These are phyloP conservation scores for Oreortyx pictus DNA, from an alignment of 2,797 vertebrate species.

Conservation along the genomic window DNA sequence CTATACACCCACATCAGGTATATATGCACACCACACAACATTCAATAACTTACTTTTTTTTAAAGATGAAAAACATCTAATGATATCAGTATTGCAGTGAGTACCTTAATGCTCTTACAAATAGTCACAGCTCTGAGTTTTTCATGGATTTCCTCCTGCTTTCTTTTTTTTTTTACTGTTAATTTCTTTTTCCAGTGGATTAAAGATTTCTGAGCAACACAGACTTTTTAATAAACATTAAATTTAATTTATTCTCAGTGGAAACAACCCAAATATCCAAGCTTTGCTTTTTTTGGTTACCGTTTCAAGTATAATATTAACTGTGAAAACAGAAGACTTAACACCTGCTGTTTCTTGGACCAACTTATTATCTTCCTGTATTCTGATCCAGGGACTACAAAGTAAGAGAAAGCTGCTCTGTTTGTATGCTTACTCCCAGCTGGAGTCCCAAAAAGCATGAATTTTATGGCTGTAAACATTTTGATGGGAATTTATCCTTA, in stretches of 20 bases:
- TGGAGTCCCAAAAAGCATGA: neutral
- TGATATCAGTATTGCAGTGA: neutral
- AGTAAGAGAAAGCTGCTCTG: slow-evolving; percentile 11
- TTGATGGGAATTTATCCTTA: neutral
- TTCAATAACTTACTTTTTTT: neutral
- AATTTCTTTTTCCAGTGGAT: neutral
- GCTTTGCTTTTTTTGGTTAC: slow-evolving; percentile 1
- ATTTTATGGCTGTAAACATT: neutral
- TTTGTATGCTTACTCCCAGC: neutral
- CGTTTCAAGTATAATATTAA: slow-evolving; percentile 32
- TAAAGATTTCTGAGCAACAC: neutral
- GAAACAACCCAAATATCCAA: slow-evolving; percentile 7
- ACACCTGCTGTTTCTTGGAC: neutral
- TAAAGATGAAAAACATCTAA: neutral
- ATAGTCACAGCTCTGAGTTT: neutral
- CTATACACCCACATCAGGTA: neutral
- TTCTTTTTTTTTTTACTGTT: neutral
- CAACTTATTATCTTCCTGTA: neutral
- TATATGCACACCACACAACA: neutral
- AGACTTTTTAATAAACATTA: neutral
- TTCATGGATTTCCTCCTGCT: neutral
- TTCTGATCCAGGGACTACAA: neutral
- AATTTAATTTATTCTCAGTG: slow-evolving; percentile 32
- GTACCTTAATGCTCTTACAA: neutral
- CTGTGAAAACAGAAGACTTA: slow-evolving; percentile 10